phyloP scores from a whole-genome alignment of 2,797 vertebrate genomes.

The Erithacus rubecula region DNA sequence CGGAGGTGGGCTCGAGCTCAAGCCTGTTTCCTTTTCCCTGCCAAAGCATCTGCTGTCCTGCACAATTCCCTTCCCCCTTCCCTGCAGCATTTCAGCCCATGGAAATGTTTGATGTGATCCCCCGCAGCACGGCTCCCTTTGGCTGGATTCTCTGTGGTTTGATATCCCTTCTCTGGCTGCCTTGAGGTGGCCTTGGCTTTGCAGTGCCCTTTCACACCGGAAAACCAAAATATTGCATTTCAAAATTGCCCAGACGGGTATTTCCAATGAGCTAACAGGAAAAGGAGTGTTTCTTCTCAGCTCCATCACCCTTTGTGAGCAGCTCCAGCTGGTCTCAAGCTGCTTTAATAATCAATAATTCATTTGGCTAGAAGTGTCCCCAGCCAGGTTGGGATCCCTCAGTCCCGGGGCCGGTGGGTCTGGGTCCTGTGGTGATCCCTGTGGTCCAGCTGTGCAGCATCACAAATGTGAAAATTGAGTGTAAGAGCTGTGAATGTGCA shows the following conservation, averaged over 20 bases:
- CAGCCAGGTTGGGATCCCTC: accelerated
- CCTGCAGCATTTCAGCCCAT: neutral
- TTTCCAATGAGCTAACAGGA: constrained; percentile 43
- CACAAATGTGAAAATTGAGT: neutral
- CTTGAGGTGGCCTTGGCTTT: neutral
- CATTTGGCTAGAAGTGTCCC: neutral
- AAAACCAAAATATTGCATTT: constrained; percentile 16
- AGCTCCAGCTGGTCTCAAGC: constrained; percentile 2
- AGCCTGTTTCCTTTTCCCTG: neutral
- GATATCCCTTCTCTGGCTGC: neutral
- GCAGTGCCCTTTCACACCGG: neutral
- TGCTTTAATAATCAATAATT: neutral
- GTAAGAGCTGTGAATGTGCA: neutral
- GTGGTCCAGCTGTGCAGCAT: neutral
- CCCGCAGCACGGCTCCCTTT: neutral
- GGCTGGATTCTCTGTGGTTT: neutral
- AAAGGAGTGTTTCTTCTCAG: neutral
- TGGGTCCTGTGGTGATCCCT: neutral
- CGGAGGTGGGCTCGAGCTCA: constrained; percentile 14
- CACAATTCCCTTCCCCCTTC: neutral
- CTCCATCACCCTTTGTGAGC: neutral
- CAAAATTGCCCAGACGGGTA: constrained; percentile 18
- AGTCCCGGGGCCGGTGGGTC: accelerated
- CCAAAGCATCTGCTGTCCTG: constrained; percentile 58
- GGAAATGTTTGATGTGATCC: neutral